These are phyloP conservation scores for Callopanchax toddi DNA, from an alignment of 2,113 vertebrate species.

Conservation along the genomic window DNA sequence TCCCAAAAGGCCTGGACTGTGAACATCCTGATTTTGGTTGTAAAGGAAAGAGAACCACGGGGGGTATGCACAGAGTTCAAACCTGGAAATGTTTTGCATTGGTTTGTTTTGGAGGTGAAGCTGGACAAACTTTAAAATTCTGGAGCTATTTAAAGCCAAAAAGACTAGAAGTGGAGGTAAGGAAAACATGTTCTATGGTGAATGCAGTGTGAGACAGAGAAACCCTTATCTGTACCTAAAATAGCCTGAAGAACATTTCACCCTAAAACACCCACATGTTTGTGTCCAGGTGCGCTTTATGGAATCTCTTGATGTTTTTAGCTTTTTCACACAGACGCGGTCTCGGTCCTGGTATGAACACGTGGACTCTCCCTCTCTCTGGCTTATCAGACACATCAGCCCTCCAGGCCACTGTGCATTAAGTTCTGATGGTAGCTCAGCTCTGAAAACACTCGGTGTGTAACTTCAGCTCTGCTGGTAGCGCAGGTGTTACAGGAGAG, in stretches of 20 bases:
- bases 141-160: too few relatives aligned
- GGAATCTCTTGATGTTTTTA: conserved; percentile 1
- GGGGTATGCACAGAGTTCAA: conserved; percentile 1
- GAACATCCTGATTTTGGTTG: too few relatives aligned
- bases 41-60: conserved; percentile 13
- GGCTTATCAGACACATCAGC: conserved; percentile 29
- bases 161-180: not conserved
- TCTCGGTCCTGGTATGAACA: conserved; percentile 5
- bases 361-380: conserved; percentile 13
- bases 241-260: not conserved
- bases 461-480: conserved; percentile 15
- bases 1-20: not conserved
- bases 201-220: not conserved
- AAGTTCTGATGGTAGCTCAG: conserved; percentile 4
- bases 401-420: conserved; percentile 6
- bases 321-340: not conserved
- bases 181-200: not conserved
- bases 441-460: conserved; percentile 7
- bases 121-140: too few relatives aligned
- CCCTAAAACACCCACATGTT: conserved; percentile 29
- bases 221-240: conserved; percentile 11
- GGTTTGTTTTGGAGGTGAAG: conserved; percentile 12
- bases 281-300: conserved; percentile 29
- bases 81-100: conserved; percentile 18
- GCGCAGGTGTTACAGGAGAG: conserved; percentile 20